Conservation (phyloP, 2,797 vertebrate species). For the Sebastes taczanowskii region DNA sequence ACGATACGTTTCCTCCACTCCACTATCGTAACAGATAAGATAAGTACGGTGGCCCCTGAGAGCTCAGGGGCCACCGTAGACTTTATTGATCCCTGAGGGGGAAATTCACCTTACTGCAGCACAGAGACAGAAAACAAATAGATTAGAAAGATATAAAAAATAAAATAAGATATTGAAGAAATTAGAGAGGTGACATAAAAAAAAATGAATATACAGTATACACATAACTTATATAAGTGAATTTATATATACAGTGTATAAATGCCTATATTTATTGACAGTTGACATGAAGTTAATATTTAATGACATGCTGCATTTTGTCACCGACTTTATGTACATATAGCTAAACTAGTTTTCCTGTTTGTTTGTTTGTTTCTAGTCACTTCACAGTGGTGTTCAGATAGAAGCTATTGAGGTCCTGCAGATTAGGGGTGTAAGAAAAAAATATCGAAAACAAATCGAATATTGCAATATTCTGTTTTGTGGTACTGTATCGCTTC, state of each 20-base stretch:
- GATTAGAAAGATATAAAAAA: background rate
- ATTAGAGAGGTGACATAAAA: background rate
- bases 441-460: too few relatives aligned
- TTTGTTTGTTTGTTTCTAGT: background rate
- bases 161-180: background rate
- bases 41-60: background rate
- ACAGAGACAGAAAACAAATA: background rate
- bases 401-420: background rate
- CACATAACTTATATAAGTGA: background rate
- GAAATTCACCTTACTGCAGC: background rate
- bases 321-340: background rate
- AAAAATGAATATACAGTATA: background rate
- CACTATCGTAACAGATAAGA: background rate
- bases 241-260: slow-evolving; percentile 20
- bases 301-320: background rate
- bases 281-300: slow-evolving; percentile 8
- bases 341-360: background rate
- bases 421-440: background rate
- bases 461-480: too few relatives aligned
- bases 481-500: too few relatives aligned
- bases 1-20: background rate
- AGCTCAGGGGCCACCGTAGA: background rate
- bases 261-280: slow-evolving; percentile 13
- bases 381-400: background rate
- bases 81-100: background rate